Percentiles rank a stretch among this genome's conserved stretches.
phyloP scores from a whole-genome alignment of 2,113 vertebrate species.

The Chionodraco myersi region DNA sequence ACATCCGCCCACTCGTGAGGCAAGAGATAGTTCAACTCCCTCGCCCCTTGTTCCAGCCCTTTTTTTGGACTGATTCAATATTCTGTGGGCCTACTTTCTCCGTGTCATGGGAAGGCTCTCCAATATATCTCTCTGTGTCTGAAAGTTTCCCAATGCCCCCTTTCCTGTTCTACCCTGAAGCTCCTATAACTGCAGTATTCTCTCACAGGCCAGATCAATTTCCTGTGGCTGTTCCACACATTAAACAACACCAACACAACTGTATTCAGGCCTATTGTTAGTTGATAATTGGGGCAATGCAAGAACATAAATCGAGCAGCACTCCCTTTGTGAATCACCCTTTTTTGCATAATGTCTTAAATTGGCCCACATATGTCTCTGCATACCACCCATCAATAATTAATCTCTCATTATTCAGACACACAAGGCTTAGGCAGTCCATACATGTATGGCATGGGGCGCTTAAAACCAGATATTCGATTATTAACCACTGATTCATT shows the following conservation, averaged over 20 bases:
- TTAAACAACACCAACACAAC: conserved; percentile 3
- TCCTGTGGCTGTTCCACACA: conserved; percentile 16
- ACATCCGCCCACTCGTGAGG: conserved; percentile 71
- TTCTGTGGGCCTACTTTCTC: conserved; percentile 47
- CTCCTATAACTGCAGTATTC: conserved; percentile 5
- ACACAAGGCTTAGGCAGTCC: neutral
- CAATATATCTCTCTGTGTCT: conserved; percentile 24
- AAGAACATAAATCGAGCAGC: neutral
- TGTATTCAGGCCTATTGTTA: neutral
- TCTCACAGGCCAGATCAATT: conserved; percentile 30
- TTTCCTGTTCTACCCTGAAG: neutral
- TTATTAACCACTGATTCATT: conserved; percentile 37
- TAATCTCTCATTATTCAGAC: neutral
- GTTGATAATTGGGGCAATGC: neutral
- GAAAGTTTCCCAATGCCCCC: conserved; percentile 36
- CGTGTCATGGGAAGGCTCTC: conserved; percentile 14
- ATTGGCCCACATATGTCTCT: neutral
- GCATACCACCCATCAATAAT: conserved; percentile 19
- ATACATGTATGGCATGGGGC: neutral
- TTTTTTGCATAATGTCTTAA: neutral
- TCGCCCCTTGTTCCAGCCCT: conserved; percentile 49
- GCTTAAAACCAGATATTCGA: neutral
- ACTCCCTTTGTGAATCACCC: neutral
- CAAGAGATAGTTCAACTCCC: conserved; percentile 68
- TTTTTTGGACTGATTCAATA: conserved; percentile 57